Conservation (phyloP, 2,797 vertebrate genomes). For the Rhinoraja longicauda region DNA sequence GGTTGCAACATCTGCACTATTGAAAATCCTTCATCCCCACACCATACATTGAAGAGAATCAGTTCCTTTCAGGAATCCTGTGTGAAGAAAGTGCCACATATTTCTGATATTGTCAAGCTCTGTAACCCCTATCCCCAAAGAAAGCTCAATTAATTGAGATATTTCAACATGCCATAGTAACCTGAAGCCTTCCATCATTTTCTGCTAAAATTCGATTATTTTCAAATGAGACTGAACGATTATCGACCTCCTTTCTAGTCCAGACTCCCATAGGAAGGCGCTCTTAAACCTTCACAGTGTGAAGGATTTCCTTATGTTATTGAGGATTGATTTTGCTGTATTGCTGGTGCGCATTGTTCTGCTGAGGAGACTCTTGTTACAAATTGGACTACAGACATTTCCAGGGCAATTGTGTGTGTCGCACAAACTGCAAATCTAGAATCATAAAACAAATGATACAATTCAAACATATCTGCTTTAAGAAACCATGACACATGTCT, state of each 20-base stretch:
- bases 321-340: background rate
- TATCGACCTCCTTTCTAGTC: background rate
- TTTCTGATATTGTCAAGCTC: background rate
- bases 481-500: too few relatives aligned
- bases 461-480: too few relatives aligned
- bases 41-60: background rate
- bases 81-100: background rate
- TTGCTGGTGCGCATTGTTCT: background rate
- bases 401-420: too few relatives aligned
- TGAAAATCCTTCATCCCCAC: background rate
- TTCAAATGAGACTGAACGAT: background rate
- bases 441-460: too few relatives aligned
- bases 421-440: too few relatives aligned
- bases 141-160: background rate
- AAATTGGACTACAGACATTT: background rate
- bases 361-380: background rate
- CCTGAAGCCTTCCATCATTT: conserved; percentile 3
- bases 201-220: background rate
- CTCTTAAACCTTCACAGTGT: background rate
- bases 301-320: background rate
- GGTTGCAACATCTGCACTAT: background rate
- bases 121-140: background rate
- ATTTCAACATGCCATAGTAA: background rate
- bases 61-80: background rate
- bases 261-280: background rate